Evolutionary conservation across 2,113 vertebrate species (phyloP).

Genomic region (Ramphastos sulfuratus): DNA sequence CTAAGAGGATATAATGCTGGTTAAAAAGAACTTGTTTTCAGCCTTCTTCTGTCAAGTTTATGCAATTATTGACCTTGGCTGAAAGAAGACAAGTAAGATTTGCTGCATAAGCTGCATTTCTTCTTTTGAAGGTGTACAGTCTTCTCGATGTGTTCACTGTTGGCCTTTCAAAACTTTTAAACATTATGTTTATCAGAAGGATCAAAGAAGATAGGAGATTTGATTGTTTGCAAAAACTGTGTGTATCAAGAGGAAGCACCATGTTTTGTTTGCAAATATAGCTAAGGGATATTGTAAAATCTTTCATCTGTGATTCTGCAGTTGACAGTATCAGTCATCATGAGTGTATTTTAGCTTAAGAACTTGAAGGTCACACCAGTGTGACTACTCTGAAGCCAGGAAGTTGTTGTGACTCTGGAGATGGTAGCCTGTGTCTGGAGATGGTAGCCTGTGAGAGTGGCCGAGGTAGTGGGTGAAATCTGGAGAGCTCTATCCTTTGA

Average conservation of each 20-base stretch:
- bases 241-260: neutral
- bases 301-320: neutral
- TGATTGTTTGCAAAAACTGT: neutral
- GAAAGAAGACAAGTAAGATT: neutral
- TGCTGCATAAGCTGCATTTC: constrained; percentile 6
- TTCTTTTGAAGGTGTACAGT: neutral
- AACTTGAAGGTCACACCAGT: neutral
- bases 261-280: neutral
- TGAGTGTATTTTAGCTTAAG: constrained; percentile 15
- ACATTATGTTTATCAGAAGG: neutral
- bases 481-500: neutral
- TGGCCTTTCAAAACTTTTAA: constrained; percentile 37
- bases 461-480: neutral
- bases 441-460: neutral
- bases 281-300: neutral
- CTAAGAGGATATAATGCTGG: neutral
- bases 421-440: neutral
- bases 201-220: neutral
- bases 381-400: neutral
- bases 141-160: neutral
- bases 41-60: neutral
- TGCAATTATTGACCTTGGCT: neutral
- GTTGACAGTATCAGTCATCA: neutral
- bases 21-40: neutral
- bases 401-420: neutral